Evolutionary conservation across 2,888 invertebrate genomes (phyloP).

Genomic region (Leptopterna dolabrata): DNA sequence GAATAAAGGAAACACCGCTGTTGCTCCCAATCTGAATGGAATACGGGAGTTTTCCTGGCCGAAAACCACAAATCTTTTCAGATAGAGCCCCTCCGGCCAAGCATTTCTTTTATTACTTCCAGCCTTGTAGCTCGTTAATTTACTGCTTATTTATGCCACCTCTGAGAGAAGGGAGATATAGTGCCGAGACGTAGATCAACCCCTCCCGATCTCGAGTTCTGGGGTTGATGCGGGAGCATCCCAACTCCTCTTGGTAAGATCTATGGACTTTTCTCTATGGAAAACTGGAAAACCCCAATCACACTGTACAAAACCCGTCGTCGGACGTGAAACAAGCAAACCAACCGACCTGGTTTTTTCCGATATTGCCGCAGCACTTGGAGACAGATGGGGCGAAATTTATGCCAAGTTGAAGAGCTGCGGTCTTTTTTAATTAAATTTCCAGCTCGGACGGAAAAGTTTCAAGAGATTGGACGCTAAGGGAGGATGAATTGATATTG

Average conservation of each 20-base stretch:
- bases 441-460: background rate
- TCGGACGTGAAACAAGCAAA: background rate
- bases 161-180: conserved; percentile 55
- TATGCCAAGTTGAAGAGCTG: background rate
- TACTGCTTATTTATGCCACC: conserved; percentile 63
- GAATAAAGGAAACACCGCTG: conserved; percentile 38
- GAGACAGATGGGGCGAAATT: background rate
- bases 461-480: background rate
- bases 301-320: conserved; percentile 33
- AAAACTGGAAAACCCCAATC: background rate
- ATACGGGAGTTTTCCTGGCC: conserved; percentile 44
- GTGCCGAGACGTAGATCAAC: conserved; percentile 57
- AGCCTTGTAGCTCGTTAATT: conserved; percentile 60
- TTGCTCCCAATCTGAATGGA: conserved; percentile 54
- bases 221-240: conserved; percentile 36
- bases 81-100: background rate
- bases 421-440: background rate
- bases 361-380: background rate
- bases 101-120: conserved; percentile 60
- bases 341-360: background rate
- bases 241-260: conserved; percentile 19
- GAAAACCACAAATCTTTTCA: conserved; percentile 56
- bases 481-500: background rate
- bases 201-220: background rate
- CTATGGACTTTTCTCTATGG: conserved; percentile 29